phyloP scores from a whole-genome alignment of 1,140 invertebrate species.

The Hydropsyche tenuis region DNA sequence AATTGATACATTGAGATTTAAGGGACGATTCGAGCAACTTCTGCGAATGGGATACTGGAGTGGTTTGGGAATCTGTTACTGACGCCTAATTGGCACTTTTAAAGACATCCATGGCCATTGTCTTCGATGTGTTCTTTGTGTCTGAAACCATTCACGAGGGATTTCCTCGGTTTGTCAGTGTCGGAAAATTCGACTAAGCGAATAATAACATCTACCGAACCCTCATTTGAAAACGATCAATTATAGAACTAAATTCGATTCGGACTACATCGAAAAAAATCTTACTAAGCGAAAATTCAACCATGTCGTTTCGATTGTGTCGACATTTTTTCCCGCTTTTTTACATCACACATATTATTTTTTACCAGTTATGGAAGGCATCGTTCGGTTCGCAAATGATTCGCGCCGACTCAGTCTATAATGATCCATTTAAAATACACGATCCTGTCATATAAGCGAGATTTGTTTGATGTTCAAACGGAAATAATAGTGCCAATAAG shows the following conservation, averaged over 20 bases:
- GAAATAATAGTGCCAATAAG: conserved; percentile 48
- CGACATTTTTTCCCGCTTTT: background rate
- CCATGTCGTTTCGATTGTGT: background rate
- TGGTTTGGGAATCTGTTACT: conserved; percentile 38
- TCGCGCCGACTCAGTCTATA: conserved; percentile 13
- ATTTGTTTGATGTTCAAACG: conserved; percentile 50
- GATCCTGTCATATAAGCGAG: conserved; percentile 27
- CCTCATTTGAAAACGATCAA: too few species aligned
- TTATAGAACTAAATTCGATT: too few species aligned
- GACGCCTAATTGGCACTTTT: conserved; percentile 47
- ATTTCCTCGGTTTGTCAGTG: conserved; percentile 40
- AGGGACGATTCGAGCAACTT: background rate
- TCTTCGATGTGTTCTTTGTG: conserved; percentile 46
- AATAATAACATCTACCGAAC: background rate
- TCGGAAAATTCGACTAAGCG: conserved; percentile 12
- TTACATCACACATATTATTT: too few species aligned
- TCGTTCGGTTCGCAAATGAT: conserved; percentile 17
- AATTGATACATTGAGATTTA: too few species aligned
- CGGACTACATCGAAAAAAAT: background rate
- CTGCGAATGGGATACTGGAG: conserved; percentile 10
- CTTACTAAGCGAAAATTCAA: background rate
- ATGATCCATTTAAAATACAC: conserved; percentile 35
- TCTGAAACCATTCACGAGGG: conserved; percentile 21
- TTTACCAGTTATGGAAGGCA: background rate
- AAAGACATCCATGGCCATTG: conserved; percentile 41